A percentile compares a stretch with the other conserved stretches of the same genome.
These are phyloP conservation scores for Spheniscus mendiculus DNA, from an alignment of 2,113 vertebrate species.

Conservation along the genomic window DNA sequence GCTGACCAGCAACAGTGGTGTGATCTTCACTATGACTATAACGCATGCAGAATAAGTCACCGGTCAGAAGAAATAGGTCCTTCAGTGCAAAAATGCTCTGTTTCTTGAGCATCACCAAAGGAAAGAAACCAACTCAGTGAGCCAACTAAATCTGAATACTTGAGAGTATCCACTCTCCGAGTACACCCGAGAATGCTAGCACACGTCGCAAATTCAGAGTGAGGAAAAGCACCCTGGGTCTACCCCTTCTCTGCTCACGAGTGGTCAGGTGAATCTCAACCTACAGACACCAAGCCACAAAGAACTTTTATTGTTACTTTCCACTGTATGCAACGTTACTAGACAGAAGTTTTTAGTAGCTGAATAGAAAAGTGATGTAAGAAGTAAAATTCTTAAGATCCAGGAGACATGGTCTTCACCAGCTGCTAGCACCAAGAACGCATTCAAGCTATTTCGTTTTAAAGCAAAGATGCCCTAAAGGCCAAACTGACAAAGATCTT, in stretches of 20 bases:
- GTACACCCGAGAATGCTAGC: fast-evolving
- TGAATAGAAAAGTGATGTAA: neutral
- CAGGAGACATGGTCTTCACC: neutral
- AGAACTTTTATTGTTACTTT: neutral
- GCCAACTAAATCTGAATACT: neutral
- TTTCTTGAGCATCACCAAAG: neutral
- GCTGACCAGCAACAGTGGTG: neutral
- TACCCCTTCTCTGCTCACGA: neutral
- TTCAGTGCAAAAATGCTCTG: neutral
- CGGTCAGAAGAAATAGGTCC: neutral
- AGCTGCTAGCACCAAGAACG: neutral
- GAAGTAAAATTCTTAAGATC: neutral
- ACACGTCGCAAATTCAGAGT: neutral
- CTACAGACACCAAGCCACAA: neutral
- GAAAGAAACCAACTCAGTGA: neutral
- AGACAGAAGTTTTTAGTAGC: neutral
- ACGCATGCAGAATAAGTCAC: fast-evolving
- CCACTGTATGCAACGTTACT: neutral
- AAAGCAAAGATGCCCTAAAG: neutral
- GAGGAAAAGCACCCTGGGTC: neutral
- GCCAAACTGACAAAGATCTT: neutral
- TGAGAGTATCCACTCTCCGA: neutral
- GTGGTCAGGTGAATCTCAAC: neutral
- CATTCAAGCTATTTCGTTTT: neutral
- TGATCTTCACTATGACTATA: neutral